Base-by-base conservation (phyloP, 2,888 invertebrate genomes). In the Myathropa florea region DNA sequence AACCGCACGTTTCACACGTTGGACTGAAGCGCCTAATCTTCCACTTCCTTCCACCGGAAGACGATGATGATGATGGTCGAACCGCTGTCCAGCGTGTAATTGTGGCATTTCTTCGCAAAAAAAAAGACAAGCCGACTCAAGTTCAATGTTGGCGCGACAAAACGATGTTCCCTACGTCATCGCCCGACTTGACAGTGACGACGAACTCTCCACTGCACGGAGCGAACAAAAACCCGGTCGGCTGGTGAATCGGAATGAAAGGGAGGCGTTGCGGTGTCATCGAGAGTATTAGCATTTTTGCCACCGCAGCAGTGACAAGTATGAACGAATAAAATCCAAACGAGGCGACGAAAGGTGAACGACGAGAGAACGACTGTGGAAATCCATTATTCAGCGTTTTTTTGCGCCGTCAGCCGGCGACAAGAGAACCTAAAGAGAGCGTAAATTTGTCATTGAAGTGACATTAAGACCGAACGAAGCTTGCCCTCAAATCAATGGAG, bases 381-480 rank as follows among this genome's bases (percentile, higher is more conserved):
- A 36, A 18, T 75, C 64, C 64, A 64, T 75, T 75, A 36, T 75
- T 39, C 57, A 26, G 18, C n/a, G 46, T 14, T 36, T 36, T 75
- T 36, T 24, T 64, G 64, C 63, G 10, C 24, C 36, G 70, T 70
- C 70, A 70, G 70, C 59, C 18, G 36, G 59, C 23, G 14, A 70
- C 24, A 36, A 55, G 55, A 18, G 67, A n/a, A 30, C 18, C 28
- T 59, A 59, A 64, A 75, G 64, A 75, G 64, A 76, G 60, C 59
- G 59, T 59, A 60, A 59, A 67, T 67, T 76, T 76, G 76, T 76
- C 76, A 76, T 67, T 67, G 68, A 55, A 77, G 77, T 68, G 77
- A 60, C 68, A 77, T 77, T 77, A 67, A 33, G 57, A n/a, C 39
- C 39, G n/a, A 3, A n/a, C n/a, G 18, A 12, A 12, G 46, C 18